A percentile compares a stretch with the other conserved stretches of the same genome.
Conservation (phyloP, 2,888 invertebrate genomes). For the Crepidodera aurea region DNA sequence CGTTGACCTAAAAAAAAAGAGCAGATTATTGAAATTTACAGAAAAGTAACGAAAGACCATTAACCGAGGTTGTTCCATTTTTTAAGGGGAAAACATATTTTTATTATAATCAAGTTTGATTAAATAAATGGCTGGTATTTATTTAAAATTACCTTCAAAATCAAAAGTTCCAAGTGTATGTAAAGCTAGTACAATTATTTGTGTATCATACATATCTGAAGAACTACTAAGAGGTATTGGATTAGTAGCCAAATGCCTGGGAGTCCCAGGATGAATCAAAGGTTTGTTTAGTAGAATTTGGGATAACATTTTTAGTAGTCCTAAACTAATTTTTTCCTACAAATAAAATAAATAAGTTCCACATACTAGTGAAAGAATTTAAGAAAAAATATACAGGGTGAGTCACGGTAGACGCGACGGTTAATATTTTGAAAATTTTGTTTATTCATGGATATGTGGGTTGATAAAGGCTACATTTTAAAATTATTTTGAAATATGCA, state of each 20-base stretch:
- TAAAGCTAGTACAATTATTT: slow-evolving; percentile 88
- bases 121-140: background rate
- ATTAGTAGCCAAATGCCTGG: slow-evolving; percentile 66
- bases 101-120: background rate
- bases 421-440: too few species aligned
- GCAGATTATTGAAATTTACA: too few species aligned
- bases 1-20: slow-evolving; percentile 86
- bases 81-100: background rate
- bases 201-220: slow-evolving; percentile 74
- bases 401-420: too few species aligned
- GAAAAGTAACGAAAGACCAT: too few species aligned
- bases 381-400: too few species aligned
- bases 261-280: slow-evolving; percentile 81
- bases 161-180: slow-evolving; percentile 86
- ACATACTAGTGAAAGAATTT: too few species aligned
- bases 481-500: too few species aligned
- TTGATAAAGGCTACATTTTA: too few species aligned
- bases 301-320: slow-evolving; percentile 89
- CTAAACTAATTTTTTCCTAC: slow-evolving; percentile 85
- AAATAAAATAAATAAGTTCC: slow-evolving; percentile 10
- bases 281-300: slow-evolving; percentile 90
- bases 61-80: too few species aligned
- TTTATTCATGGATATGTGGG: too few species aligned
- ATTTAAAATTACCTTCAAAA: slow-evolving; percentile 71
- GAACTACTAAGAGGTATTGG: slow-evolving; percentile 63